Evolutionary conservation across 2,113 vertebrate genomes (phyloP), one percentile per base, ranked within the genome.

Genomic region (Solenodon paradoxus): DNA sequence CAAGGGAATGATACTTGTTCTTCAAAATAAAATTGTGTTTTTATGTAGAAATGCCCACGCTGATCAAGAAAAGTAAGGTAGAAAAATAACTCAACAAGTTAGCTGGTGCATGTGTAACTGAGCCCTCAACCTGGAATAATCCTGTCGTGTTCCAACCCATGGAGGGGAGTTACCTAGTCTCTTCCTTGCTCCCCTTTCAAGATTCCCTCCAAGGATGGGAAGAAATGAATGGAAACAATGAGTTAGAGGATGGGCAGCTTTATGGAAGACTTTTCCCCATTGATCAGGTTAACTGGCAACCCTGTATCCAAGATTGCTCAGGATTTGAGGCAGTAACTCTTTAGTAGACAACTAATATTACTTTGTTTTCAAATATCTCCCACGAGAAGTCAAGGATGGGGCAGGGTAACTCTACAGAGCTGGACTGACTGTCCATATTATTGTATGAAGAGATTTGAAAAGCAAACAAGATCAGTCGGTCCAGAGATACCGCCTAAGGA

Each of bases 301-400:
- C 47, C 38, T 38, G 15, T 7, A 77, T 12, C 45, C 59, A 42
- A 10, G n/a, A 71, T 45, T 16, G 15, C 2, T 26, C 32, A 10
- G 26, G 10, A 7, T 22, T 1, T 53, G 6, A 30, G 30, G 55
- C 38, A 68, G 10, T 8, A 94, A 61, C 45, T 64, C 55, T 10
- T 13, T 66, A 71, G 75, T n/a, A n/a, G 47, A 87, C 30, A 55
- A 38, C 47, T 75, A 35, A 40, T 17, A 20, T 11, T 64, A 24
- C 19, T 81, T 53, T 80, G 59, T 59, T 83, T 92, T 72, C 63
- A 93, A 74, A 71, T 12, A 13, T 51, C 66, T 72, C 45, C 69
- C 78, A 64, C n/a, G 38, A 57, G 55, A 81, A 86, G 24, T 38
- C 42, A 53, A 83, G 64, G 35, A 63, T 40, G 16, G 9, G 1